Base-by-base conservation (phyloP, 2,888 invertebrate genomes). In the Heterodera filipjevi region DNA sequence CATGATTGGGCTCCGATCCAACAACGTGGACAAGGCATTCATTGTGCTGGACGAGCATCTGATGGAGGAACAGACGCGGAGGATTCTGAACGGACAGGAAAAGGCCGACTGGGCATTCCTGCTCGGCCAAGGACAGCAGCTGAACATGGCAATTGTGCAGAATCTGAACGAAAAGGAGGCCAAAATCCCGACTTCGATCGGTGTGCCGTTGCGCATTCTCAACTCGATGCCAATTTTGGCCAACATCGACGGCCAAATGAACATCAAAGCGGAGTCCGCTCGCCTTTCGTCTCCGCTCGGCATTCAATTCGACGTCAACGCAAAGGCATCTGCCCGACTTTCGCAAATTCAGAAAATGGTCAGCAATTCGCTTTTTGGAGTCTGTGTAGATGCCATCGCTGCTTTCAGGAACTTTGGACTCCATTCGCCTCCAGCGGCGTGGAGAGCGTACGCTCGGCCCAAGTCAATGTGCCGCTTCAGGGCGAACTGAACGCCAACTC, bases 21-120 rank as follows among this genome's bases (percentile, higher is more conserved):
- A 68, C 68, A 35, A 68, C 35, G 82, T 87, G 81, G 87, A 89
- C 80, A 82, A 80, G 79, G 84, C 83, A 71, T 77, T 87, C 27
- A 81, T 87, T 74, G 86, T 87, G 72, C 66, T 88, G 68, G 84
- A 83, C 66, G 80, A 81, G 32, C 79, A 86, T 76, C 53, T 72
- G 46, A 35, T 86, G 49, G 83, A 82, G 19, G 59, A 81, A 5
- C 27, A 81, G 49, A 46, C 84, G 68, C 68, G 53, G n/a, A 5
- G 73, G 3, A 32, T 66, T 39, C 32, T 76, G 44, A 33, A 76
- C 12, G 64, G 39, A n/a, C 66, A 75, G 66, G 22, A 53, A 22
- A 39, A 64, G 66, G 64, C 32, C 66, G 16, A 64, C 70, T 80
- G 81, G 79, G 77, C 81, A 72, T 73, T 81, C 76, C 32, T 83